These are phyloP conservation scores for Acholoe squamosa DNA, from an alignment of 2,888 invertebrate species.

Conservation along the genomic window DNA sequence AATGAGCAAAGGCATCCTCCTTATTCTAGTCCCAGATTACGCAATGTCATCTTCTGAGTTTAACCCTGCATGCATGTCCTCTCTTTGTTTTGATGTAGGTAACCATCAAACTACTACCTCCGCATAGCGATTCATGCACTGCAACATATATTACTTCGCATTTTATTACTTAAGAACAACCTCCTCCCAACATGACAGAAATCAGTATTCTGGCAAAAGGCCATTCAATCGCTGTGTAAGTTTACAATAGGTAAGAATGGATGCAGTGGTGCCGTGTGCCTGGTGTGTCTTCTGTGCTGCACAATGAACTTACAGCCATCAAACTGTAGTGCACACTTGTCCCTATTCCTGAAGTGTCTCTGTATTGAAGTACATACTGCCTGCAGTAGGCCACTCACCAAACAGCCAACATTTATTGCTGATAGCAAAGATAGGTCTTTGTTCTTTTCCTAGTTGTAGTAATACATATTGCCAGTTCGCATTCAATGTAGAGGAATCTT, in stretches of 20 bases:
- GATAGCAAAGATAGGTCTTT: background rate
- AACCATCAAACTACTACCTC: too few relatives aligned
- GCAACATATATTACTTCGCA: background rate
- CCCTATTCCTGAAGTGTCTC: background rate
- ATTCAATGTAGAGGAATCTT: background rate
- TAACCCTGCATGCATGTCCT: background rate
- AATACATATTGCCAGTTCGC: constrained; percentile 12
- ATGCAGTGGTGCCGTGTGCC: background rate
- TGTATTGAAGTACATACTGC: background rate
- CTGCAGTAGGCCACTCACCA: background rate
- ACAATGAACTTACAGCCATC: background rate
- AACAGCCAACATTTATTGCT: background rate
- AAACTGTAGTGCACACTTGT: background rate
- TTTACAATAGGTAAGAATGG: background rate
- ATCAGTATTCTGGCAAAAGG: constrained; percentile 9
- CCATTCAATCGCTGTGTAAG: background rate
- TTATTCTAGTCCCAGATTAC: background rate
- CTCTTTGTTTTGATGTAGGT: too few relatives aligned
- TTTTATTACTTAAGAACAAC: background rate
- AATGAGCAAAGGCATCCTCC: background rate
- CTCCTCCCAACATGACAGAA: background rate
- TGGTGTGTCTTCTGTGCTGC: background rate
- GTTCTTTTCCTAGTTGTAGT: background rate
- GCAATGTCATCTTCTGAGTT: background rate
- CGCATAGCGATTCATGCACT: too few relatives aligned